phyloP scores from a whole-genome alignment of 2,888 invertebrate genomes.

The Quadroppia sp. region DNA sequence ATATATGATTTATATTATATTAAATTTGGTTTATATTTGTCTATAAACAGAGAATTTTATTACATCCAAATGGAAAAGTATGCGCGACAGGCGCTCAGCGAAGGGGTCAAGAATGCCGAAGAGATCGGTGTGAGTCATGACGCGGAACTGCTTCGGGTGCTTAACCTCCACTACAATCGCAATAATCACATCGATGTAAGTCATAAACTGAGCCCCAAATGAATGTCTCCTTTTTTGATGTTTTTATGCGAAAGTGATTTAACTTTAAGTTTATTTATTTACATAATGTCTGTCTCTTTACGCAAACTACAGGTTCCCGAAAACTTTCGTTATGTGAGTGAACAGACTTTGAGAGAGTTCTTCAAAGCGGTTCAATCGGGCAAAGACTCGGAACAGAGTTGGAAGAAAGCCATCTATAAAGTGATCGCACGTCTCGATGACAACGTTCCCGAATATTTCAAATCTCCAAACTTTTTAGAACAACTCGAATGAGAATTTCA shows the following conservation, averaged over 20 bases:
- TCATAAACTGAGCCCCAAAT: not conserved
- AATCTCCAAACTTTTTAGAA: slow-evolving; percentile 98
- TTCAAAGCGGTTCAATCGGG: slow-evolving; percentile 95
- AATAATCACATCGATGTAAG: slow-evolving; percentile 93
- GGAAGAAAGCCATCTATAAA: slow-evolving; percentile 99
- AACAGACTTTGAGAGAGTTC: slow-evolving; percentile 96
- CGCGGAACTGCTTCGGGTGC: slow-evolving; percentile 93
- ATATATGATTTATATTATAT: not conserved
- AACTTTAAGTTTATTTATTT: not conserved
- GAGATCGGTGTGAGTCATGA: slow-evolving; percentile 91
- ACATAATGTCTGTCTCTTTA: slow-evolving; percentile 4
- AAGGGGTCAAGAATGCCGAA: slow-evolving; percentile 87
- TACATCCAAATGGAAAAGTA: slow-evolving; percentile 99
- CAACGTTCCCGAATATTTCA: slow-evolving; percentile 98
- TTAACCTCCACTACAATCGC: slow-evolving; percentile 98
- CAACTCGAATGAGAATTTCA: slow-evolving; percentile 86
- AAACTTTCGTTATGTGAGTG: slow-evolving; percentile 93
- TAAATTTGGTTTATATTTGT: slow-evolving; percentile 43
- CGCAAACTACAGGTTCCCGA: slow-evolving; percentile 76
- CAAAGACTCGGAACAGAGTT: slow-evolving; percentile 96
- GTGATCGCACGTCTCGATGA: slow-evolving; percentile 98
- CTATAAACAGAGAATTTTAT: slow-evolving; percentile 89
- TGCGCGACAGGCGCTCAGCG: slow-evolving; percentile 93
- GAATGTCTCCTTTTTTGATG: too few species aligned
- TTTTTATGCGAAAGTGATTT: not conserved